These are phyloP conservation scores for Drosophila hawaiiensis DNA, from an alignment of 2,888 invertebrate species.

Conservation along the genomic window DNA sequence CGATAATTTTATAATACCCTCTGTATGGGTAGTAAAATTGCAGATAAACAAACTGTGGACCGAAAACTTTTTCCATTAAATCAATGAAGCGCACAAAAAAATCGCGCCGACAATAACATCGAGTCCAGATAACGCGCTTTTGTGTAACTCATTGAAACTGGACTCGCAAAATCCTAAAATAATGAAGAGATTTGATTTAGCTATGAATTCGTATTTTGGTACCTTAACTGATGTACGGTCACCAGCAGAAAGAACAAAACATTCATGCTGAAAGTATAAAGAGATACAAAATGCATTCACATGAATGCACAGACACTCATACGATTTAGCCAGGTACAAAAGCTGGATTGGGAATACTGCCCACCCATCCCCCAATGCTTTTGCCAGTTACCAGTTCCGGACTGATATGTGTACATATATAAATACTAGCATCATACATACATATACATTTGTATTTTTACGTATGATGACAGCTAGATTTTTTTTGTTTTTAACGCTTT, in stretches of 20 bases:
- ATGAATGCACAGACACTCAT: constrained; percentile 28
- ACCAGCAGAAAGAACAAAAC: constrained; percentile 1
- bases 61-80: constrained; percentile 80
- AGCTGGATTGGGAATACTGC: constrained; percentile 14
- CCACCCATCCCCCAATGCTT: neutral
- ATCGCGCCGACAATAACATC: constrained; percentile 66
- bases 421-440: neutral
- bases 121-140: constrained; percentile 37
- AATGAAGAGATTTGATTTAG: constrained; percentile 52
- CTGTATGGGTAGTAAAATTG: constrained; percentile 1
- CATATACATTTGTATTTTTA: constrained; percentile 45
- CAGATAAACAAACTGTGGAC: constrained; percentile 47
- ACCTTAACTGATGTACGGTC: constrained; percentile 8
- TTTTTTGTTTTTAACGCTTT: constrained; percentile 62
- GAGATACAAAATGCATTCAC: constrained; percentile 41
- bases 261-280: constrained; percentile 31
- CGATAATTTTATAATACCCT: neutral
- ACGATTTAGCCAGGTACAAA: constrained; percentile 41
- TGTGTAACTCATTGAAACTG: constrained; percentile 30
- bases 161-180: constrained; percentile 43
- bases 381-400: constrained; percentile 8
- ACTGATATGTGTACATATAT: neutral
- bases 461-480: constrained; percentile 68
- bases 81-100: constrained; percentile 79
- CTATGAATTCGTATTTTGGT: constrained; percentile 1